phyloP scores from a whole-genome alignment of 2,113 vertebrate genomes.

The Aspiorhynchus laticeps region DNA sequence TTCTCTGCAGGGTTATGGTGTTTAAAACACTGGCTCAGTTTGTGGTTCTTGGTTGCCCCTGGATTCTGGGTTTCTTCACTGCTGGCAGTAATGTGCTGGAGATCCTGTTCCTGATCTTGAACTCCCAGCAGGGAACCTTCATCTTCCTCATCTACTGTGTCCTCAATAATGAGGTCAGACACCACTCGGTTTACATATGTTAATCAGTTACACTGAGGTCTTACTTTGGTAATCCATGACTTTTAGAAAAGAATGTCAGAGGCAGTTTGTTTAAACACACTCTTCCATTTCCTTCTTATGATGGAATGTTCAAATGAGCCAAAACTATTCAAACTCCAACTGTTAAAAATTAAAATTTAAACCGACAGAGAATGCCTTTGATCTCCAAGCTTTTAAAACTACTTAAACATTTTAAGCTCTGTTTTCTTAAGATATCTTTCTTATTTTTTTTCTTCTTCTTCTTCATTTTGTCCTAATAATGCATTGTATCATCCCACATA shows the following conservation, averaged over 20 bases:
- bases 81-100: background rate
- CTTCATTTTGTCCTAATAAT: no score
- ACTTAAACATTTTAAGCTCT: no score
- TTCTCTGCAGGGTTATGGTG: constrained; percentile 62
- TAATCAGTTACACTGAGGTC: no score
- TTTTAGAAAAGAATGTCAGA: background rate
- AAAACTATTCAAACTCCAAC: background rate
- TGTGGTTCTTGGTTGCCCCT: constrained; percentile 69
- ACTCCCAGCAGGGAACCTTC: constrained; percentile 21
- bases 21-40: constrained; percentile 70
- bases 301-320: background rate
- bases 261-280: no score
- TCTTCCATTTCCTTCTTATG: no score
- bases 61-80: constrained; percentile 32
- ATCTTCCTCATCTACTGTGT: constrained; percentile 44
- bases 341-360: background rate
- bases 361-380: no score
- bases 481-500: no score
- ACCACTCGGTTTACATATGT: no score
- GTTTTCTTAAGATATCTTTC: no score
- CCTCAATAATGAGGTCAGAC: constrained; percentile 28
- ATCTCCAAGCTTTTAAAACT: no score
- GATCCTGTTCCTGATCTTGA: background rate
- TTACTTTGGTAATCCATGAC: no score
- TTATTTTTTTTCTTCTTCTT: no score